Conservation (phyloP, 2,797 vertebrate genomes). For the Schizothorax lantsangensis region DNA sequence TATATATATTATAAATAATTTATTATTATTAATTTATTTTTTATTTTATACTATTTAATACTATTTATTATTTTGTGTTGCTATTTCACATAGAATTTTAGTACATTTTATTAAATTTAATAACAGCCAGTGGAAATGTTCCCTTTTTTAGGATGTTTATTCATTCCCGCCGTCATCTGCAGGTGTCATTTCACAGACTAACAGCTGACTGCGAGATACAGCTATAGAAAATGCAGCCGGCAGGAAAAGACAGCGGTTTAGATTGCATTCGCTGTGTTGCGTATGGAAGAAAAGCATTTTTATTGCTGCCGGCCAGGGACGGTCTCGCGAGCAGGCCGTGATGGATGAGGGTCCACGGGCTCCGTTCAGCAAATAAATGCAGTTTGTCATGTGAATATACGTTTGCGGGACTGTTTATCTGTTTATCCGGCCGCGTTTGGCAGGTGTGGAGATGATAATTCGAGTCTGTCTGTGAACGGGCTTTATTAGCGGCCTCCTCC, state of each 20-base stretch:
- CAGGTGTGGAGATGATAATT: constrained; percentile 50
- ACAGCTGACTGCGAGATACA: not conserved
- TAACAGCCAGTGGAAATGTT: not conserved
- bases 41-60: too few species aligned
- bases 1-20: too few species aligned
- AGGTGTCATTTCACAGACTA: not conserved
- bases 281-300: constrained; percentile 22
- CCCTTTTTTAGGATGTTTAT: not conserved
- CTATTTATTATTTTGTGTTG: too few species aligned
- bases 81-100: too few species aligned
- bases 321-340: constrained; percentile 24
- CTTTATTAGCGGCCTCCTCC: constrained; percentile 51
- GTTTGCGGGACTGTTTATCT: constrained; percentile 22
- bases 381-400: constrained; percentile 46
- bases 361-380: constrained; percentile 42
- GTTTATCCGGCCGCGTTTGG: constrained; percentile 31
- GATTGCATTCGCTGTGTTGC: constrained; percentile 23
- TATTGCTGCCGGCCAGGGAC: constrained; percentile 1
- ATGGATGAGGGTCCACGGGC: constrained; percentile 49
- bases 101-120: too few species aligned
- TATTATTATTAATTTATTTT: too few species aligned
- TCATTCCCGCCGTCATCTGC: not conserved
- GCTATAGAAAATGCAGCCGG: not conserved
- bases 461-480: constrained; percentile 28
- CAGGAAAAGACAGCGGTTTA: not conserved